Percentiles rank a stretch among this genome's conserved stretches.
Conservation (phyloP, 2,888 invertebrate species). For the Plemyria rubiginata region DNA sequence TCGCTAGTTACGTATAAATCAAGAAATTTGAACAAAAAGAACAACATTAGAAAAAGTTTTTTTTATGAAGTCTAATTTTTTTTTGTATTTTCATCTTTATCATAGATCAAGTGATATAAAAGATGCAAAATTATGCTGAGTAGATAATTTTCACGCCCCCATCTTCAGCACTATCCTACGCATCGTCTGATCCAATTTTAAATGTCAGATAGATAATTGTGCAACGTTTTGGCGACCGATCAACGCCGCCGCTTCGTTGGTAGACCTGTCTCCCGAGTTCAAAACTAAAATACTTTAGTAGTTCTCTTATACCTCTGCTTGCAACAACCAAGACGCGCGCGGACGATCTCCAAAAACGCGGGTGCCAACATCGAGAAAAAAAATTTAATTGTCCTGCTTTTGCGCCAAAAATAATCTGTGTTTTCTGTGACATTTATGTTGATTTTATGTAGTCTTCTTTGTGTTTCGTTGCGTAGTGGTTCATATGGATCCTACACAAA, state of each 20-base stretch:
- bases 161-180: constrained; percentile 60
- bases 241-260: constrained; percentile 58
- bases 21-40: too few species aligned
- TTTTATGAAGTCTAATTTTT: too few species aligned
- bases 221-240: constrained; percentile 77
- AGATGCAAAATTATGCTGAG: constrained; percentile 8
- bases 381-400: constrained; percentile 43
- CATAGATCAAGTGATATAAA: too few species aligned
- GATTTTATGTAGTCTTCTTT: constrained; percentile 41
- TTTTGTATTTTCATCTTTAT: too few species aligned
- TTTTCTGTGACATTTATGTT: constrained; percentile 53
- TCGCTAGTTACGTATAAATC: too few species aligned
- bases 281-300: constrained; percentile 63
- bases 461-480: constrained; percentile 33
- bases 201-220: constrained; percentile 85
- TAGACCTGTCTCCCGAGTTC: constrained; percentile 60
- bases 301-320: constrained; percentile 53
- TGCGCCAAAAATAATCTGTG: constrained; percentile 46
- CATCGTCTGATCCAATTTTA: constrained; percentile 80
- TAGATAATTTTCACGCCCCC: constrained; percentile 32
- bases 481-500: constrained; percentile 43
- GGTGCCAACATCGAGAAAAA: constrained; percentile 41
- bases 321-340: constrained; percentile 42
- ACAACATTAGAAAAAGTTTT: too few species aligned
- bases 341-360: constrained; percentile 40